Base-by-base conservation (phyloP, 2,888 invertebrate genomes). In the Mythimna lalbum region DNA sequence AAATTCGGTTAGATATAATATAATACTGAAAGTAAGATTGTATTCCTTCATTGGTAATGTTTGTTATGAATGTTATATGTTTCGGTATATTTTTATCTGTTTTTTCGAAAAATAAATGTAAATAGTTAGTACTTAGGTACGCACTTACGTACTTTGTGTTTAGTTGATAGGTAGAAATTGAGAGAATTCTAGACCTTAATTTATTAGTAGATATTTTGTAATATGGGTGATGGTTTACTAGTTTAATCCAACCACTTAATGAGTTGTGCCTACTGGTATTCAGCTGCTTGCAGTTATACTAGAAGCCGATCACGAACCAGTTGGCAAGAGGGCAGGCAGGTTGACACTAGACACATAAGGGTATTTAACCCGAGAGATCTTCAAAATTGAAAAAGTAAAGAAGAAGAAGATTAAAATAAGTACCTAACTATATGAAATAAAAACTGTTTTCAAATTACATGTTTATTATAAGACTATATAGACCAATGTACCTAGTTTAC, bases 401-500 rank as follows among this genome's bases (percentile, higher is more conserved):
- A n/a, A 43, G 21, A 19, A 56, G 31, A n/a, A n/a, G 49, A 6
- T 33, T 33, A 31, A 56, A 33, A 33, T 55, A 50, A n/a, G 21
- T 66, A 56, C 39, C 53, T 63, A 52, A 17, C 3, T 53, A 55
- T 49, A 49, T 39, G 6, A 27, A 47, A 55, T 56, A 7, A 43
- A 73, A 56, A 17, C 43, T 36, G 7, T 55, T 70, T 31, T 27
- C 1, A 19, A 61, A 61, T 19, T 0, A 0, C 27, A 31, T 61
- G 9, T 68, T 61, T 43, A 21, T 27, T 56, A 31, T 50, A 21
- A 60, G 49, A 77, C 43, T 56, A 71, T 27, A 31, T 31, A 64
- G 50, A 33, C 61, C 36, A 36, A 36, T 62, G 47, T 61, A 70
- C 62, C 36, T 55, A 60, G 36, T 33, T 55, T 52, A 52, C 23